Evolutionary conservation across 1,140 invertebrate genomes (phyloP).

Genomic region (Lethocerus indicus): DNA sequence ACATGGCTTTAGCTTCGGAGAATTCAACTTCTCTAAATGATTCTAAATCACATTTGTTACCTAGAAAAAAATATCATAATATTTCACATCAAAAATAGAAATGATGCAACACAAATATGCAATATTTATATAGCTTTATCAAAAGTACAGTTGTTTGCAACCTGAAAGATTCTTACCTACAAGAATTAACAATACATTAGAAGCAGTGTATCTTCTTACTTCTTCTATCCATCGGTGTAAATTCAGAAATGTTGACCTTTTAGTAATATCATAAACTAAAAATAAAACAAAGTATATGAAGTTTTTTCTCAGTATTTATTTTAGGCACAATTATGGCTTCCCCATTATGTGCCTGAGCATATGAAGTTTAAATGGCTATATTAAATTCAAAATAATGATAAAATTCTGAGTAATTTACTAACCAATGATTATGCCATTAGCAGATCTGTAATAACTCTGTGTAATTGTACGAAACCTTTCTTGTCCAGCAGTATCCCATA

Average conservation of each 20-base stretch:
- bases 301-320: too few species aligned
- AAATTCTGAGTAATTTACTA: constrained; percentile 22
- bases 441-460: constrained; percentile 86
- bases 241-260: constrained; percentile 72
- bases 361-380: not conserved
- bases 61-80: constrained; percentile 23
- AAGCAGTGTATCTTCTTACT: constrained; percentile 78
- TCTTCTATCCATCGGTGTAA: constrained; percentile 89
- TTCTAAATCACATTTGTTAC: constrained; percentile 78
- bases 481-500: constrained; percentile 89
- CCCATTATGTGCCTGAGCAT: not conserved
- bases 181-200: constrained; percentile 72
- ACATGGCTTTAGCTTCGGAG: constrained; percentile 65
- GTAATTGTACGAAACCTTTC: constrained; percentile 85
- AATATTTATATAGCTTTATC: not conserved
- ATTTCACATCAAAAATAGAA: not conserved
- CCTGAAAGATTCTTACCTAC: constrained; percentile 42
- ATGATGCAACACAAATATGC: not conserved
- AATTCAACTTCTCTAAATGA: constrained; percentile 63
- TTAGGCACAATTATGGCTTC: too few species aligned
- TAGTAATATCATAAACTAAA: constrained; percentile 88
- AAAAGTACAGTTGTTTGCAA: not conserved
- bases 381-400: not conserved
- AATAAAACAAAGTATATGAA: constrained; percentile 17
- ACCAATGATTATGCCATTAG: constrained; percentile 77